Conservation (phyloP, 2,888 invertebrate genomes). For the Ligdia adustata region DNA sequence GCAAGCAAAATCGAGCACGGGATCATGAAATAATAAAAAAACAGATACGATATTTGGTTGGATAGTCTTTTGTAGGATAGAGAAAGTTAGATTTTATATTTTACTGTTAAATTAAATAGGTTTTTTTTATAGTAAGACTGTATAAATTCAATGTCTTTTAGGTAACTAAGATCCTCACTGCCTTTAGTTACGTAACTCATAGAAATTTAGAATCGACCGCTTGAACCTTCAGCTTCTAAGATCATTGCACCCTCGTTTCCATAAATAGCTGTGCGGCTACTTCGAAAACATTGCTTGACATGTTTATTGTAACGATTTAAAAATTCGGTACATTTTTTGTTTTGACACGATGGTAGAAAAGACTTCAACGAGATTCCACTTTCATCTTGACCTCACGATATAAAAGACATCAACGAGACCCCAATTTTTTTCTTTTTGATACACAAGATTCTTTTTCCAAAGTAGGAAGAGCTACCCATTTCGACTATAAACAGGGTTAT, state of each 20-base stretch:
- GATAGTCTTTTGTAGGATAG: too few relatives aligned
- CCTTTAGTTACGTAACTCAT: background rate
- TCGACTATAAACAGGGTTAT: too few relatives aligned
- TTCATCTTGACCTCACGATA: background rate
- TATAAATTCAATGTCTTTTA: too few relatives aligned
- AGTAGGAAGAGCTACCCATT: too few relatives aligned
- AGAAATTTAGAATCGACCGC: background rate
- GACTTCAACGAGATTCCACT: conserved; percentile 18
- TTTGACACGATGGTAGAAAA: conserved; percentile 17
- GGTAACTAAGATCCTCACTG: conserved; percentile 11
- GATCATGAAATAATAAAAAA: too few relatives aligned
- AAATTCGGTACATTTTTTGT: too few relatives aligned
- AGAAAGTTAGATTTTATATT: too few relatives aligned
- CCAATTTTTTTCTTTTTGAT: background rate
- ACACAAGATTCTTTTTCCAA: background rate
- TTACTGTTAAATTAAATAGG: too few relatives aligned
- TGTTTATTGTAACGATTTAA: too few relatives aligned
- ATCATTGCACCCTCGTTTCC: conserved; percentile 64
- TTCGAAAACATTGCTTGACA: conserved; percentile 36
- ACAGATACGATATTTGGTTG: too few relatives aligned
- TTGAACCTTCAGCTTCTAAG: conserved; percentile 38
- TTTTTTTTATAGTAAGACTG: too few relatives aligned
- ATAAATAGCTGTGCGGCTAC: conserved; percentile 52
- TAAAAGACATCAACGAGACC: conserved; percentile 26
- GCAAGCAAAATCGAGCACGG: too few relatives aligned